Evolutionary conservation across 2,113 vertebrate genomes (phyloP), one percentile per base, ranked within the genome.

Genomic region (Oreochromis niloticus): DNA sequence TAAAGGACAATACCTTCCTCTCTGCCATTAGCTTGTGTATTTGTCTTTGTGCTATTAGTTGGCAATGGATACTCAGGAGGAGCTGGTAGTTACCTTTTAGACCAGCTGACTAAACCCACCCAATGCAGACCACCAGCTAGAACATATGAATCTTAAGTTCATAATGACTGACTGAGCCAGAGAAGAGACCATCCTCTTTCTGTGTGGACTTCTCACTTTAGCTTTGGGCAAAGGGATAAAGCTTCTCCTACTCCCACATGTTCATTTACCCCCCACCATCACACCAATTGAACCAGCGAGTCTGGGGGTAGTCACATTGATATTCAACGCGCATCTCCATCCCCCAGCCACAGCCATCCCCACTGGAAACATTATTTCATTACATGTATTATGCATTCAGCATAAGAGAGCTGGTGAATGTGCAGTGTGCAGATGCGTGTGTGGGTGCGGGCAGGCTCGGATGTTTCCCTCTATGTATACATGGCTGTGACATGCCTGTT

Each of bases 311-410:
- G 87, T 80, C 82, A 86, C 94, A 96, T 96, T 96, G 95, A 96
- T 95, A 97, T 96, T 96, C 95, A 95, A 93, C 86, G 88, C 94
- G 92, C 91, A 92, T 94, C 91, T 93, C 87, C 94, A 95, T 94
- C 92, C 95, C 94, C 94, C 92, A 85, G 91, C 93, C 93, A 95
- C 94, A 95, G 82, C 93, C 96, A 93, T 95, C 95, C 95, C 94
- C 93, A 96, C 95, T 95, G 96, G 96, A 96, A 96, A 96, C 95
- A 96, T 96, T 96, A 96, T 96, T 96, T 96, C 95, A 96, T 96
- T 96, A 96, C 95, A 96, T 96, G 95, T 95, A 96, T 96, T 97
- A 96, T 96, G 96, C 96, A 96, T 96, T 96, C 95, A 92, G 95
- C 94, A 94, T 94, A 93, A 94, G 92, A 87, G 93, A 93, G 91